A percentile compares a stretch with the other conserved stretches of the same genome.
Evolutionary conservation across 2,797 vertebrate species (phyloP).

Genomic region (Dromococcyx pavoninus): DNA sequence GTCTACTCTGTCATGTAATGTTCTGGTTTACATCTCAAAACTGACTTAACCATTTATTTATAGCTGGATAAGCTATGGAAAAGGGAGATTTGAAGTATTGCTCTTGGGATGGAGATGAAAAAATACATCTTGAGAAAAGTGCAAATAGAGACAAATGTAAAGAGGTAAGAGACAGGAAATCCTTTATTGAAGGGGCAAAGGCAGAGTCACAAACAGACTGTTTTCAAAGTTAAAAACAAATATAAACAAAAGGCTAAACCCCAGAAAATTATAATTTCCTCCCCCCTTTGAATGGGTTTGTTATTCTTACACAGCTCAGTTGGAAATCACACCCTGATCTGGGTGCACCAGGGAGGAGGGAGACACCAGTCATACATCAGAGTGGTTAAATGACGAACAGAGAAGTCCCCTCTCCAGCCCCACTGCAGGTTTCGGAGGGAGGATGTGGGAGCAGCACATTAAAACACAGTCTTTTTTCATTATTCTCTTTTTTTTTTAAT

Average conservation of each 20-base stretch:
- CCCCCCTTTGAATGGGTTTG: background rate
- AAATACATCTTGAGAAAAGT: background rate
- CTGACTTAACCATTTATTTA: background rate
- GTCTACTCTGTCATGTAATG: background rate
- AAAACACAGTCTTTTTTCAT: constrained; percentile 37
- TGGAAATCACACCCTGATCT: background rate
- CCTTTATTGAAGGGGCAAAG: constrained; percentile 66
- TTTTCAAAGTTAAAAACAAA: constrained; percentile 40
- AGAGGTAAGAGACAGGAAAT: constrained; percentile 6
- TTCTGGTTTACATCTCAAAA: background rate
- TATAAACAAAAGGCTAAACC: constrained; percentile 1
- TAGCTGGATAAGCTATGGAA: background rate
- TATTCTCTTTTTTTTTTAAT: background rate
- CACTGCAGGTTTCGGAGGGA: background rate
- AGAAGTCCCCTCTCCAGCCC: background rate
- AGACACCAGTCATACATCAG: background rate
- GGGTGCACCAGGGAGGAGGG: background rate
- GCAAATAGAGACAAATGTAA: background rate
- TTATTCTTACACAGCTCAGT: background rate
- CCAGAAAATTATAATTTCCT: background rate
- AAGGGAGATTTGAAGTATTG: background rate
- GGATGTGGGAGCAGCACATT: constrained; percentile 76
- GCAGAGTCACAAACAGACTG: constrained; percentile 31
- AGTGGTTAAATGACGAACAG: background rate
- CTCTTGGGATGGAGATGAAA: background rate